Conservation (phyloP, 2,797 vertebrate genomes). For the Spinibarbus caldwelli region DNA sequence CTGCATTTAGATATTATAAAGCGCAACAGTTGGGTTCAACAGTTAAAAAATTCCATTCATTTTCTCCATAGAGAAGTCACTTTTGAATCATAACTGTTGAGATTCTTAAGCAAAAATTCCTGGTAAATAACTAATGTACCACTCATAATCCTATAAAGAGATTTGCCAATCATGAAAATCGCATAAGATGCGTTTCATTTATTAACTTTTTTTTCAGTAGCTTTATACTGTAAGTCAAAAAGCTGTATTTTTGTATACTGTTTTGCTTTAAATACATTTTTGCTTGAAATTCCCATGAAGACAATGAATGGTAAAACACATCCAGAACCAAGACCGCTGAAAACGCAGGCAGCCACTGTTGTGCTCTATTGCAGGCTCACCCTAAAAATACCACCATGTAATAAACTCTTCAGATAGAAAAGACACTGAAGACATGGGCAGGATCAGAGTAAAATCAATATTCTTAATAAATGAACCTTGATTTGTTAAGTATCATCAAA, state of each 20-base stretch:
- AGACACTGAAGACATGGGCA: conserved; percentile 47
- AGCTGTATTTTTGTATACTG: not conserved
- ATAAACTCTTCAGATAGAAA: conserved; percentile 25
- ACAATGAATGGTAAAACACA: not conserved
- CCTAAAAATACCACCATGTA: conserved; percentile 23
- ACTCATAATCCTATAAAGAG: not conserved
- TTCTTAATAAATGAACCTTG: not conserved
- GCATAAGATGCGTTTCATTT: not conserved
- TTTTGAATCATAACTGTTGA: not conserved
- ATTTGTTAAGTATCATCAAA: not conserved
- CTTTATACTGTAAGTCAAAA: not conserved
- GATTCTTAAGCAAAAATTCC: not conserved
- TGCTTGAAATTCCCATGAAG: not conserved
- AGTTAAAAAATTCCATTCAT: not conserved
- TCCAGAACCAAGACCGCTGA: not conserved
- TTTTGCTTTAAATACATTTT: too few relatives aligned
- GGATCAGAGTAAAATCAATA: conserved; percentile 4
- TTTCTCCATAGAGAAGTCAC: too few relatives aligned
- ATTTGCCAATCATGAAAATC: not conserved
- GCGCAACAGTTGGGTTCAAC: not conserved
- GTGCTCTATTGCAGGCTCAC: conserved; percentile 17
- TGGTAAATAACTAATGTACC: not conserved
- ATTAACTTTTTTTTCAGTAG: not conserved
- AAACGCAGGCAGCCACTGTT: conserved; percentile 2
- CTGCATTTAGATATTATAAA: conserved; percentile 35